Evolutionary conservation across 2,797 vertebrate species (phyloP), one percentile per base, ranked within the genome.

Genomic region (Schizothorax lantsangensis): DNA sequence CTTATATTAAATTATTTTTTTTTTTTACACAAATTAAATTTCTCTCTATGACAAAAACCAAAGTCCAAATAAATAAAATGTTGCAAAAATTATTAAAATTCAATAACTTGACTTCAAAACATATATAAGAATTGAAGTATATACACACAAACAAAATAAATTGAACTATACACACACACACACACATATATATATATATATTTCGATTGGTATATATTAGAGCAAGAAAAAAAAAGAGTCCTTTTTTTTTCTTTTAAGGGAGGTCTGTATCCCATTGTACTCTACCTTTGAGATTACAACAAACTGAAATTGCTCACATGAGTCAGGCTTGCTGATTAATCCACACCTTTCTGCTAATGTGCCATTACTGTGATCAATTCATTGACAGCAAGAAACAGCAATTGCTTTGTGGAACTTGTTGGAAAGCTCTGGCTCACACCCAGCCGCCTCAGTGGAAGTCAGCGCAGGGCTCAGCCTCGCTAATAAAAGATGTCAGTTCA

Each of bases 401-500:
- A 54, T 62, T 84, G 81, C 66, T 84, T 77, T 73, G 66, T 84
- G 78, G 5, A 74, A 75, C 45, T 64, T 73, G 57, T 84, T 54
- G 12, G 14, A 64, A 81, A 69, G 64, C 54, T 64, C 38, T 84
- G 68, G 21, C 74, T 79, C 45, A n/a, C 15, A 66, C 38, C 66
- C 57, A 85, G 49, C 47, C 40, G 85, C 52, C 87, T 64, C 89
- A 91, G 91, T 91, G 83, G 43, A 90, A 93, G 90, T 91, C 77
- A 85, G 66, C 1, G 19, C 71, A 66, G 84, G 69, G 68, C 90
- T 90, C 84, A 30, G n/a, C 83, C 88, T 83, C 40, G 84, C 89
- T 93, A 92, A 93, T 94, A 91, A 86, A 80, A 92, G 91, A 89
- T 91, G 90, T 90, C 91, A 88, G 86, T 87, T 88, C 57, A 79